These are phyloP conservation scores for Balaeniceps rex DNA, from an alignment of 2,113 vertebrate genomes.

Conservation along the genomic window DNA sequence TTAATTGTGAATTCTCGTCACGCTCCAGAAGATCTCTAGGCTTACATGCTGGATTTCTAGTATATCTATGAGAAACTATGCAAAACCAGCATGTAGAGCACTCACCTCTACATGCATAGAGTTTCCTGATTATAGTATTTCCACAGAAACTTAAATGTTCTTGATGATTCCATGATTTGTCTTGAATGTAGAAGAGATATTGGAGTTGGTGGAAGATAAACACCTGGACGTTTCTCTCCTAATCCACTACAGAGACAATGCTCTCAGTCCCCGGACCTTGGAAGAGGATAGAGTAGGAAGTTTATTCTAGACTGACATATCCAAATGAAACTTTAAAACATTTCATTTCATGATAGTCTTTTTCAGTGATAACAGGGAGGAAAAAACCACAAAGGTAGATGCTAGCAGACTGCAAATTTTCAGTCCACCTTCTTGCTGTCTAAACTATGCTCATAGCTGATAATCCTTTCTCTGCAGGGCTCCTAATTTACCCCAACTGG, in stretches of 20 bases:
- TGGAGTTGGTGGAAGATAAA: not conserved
- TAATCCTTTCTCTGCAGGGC: slow-evolving; percentile 34
- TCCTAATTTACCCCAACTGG: slow-evolving; percentile 46
- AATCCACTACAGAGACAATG: not conserved
- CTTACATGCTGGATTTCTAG: not conserved
- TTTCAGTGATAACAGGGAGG: not conserved
- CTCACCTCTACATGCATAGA: not conserved
- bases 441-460: not conserved
- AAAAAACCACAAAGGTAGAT: not conserved
- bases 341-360: not conserved
- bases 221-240: not conserved
- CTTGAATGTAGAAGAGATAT: not conserved
- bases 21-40: not conserved
- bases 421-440: not conserved
- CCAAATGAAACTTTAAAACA: not conserved
- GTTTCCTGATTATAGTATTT: not conserved
- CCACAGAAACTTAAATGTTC: not conserved
- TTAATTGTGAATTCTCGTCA: not conserved
- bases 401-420: not conserved
- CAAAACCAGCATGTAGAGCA: not conserved
- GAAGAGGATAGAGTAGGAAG: not conserved
- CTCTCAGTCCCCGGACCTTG: not conserved
- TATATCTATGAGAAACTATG: not conserved
- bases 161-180: not conserved
- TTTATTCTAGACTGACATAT: not conserved